Evolutionary conservation across 1,140 invertebrate genomes (phyloP), one percentile per base, ranked within the genome.

Genomic region (Scaptomyza graminum): DNA sequence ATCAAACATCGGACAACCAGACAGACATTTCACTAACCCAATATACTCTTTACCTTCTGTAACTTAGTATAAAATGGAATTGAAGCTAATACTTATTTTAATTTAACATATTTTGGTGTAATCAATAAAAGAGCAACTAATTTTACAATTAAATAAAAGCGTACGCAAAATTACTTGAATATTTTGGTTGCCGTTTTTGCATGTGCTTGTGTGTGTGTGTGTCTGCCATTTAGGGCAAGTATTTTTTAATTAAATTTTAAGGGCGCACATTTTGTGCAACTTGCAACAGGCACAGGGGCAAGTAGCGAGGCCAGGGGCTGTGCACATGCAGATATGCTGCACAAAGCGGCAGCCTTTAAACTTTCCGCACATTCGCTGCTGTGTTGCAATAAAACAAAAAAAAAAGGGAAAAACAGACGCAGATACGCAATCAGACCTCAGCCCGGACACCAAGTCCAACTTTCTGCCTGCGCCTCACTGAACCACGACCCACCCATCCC

Each of bases 221-320:
- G 72, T 18, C 22, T 52, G 68, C 76, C 70, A 77, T 85, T 85
- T 85, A 67, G 77, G 78, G 82, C 70, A 87, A 75, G 74, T 87
- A 85, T 85, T 85, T 80, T 85, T 85, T 85, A 85, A 85, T 85
- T 85, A 85, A 82, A 85, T 85, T 85, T 87, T 65, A 61, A 46
- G 22, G 60, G 61, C 39, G 50, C 25, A 57, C 70, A 65, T 39
- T 67, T 41, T 52, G 46, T 47, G 79, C 55, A 67, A 56, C 43
- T 37, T 13, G 55, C 74, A 65, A 59, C 25, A 54, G 61, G 31
- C 25, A 28, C 18, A 8, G 3, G 31, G 51, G 37, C 37, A 34
- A 54, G 28, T 2, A 22, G 18, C 18, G 18, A 22, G 18, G 13
- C 31, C 18, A 51, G n/a, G n/a, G n/a, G n/a, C 28, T 31, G 28